These are phyloP conservation scores for Meteorus cinctellus DNA, from an alignment of 2,888 invertebrate species.

Conservation along the genomic window DNA sequence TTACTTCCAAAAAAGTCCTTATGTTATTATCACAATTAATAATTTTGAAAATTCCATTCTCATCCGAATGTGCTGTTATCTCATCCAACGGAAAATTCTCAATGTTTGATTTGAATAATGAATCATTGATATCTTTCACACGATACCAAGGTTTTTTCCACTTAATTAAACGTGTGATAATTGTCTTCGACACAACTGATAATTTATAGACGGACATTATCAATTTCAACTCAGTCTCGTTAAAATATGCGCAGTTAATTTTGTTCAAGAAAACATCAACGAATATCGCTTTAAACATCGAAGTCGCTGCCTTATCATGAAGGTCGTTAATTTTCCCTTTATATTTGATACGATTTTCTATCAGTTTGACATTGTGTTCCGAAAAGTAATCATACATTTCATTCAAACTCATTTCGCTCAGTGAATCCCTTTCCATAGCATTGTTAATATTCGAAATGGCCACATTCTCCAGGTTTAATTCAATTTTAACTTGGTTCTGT, in stretches of 20 bases:
- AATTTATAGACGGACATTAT: neutral
- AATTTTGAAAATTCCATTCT: slow-evolving; percentile 29
- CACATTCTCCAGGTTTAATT: neutral
- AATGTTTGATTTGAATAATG: neutral
- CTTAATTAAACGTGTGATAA: slow-evolving; percentile 15
- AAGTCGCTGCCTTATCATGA: neutral
- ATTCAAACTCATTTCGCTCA: neutral
- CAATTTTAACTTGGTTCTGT: neutral
- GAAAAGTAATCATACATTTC: neutral
- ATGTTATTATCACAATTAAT: slow-evolving; percentile 23
- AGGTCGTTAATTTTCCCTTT: neutral
- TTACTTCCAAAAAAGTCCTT: slow-evolving; percentile 54
- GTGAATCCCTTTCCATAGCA: neutral
- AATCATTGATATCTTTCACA: neutral
- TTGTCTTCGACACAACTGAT: neutral
- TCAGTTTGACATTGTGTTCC: neutral
- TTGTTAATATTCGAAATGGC: neutral
- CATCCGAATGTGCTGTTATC: slow-evolving; percentile 30
- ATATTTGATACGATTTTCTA: neutral
- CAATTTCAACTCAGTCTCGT: neutral
- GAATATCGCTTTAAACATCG: slow-evolving; percentile 8
- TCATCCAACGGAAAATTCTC: neutral
- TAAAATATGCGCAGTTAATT: slow-evolving; percentile 25
- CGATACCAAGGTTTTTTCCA: slow-evolving; percentile 23
- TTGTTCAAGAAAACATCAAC: slow-evolving; percentile 1